Evolutionary conservation across 2,888 invertebrate species (phyloP), one percentile per base, ranked within the genome.

Genomic region (Macrophya alboannulata): DNA sequence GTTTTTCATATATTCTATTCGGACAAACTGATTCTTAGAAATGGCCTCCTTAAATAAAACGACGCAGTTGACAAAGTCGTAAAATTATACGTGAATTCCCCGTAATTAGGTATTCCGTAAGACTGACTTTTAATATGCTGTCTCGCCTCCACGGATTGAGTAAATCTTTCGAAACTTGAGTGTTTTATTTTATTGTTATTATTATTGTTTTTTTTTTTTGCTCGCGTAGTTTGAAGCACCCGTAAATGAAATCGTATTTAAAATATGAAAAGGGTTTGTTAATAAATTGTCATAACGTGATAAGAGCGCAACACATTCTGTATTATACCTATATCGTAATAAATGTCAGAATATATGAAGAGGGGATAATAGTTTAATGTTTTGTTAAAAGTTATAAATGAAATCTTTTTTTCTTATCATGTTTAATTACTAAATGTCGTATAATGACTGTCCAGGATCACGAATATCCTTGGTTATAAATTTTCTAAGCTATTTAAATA

Each of bases 401-500:
- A 55, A n/a, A 9, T 48, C 4, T 48, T 48, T 12, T 48, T 48
- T 17, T 37, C 15, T 68, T 68, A 31, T 17, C 17, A 37, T 68
- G 68, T 68, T 68, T 37, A 37, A 37, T 68, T 62, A 31, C 3
- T 68, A 17, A 68, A 68, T 68, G 37, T 68, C 68, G 37, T 68
- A 12, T 68, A 37, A 68, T 68, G 68, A 68, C 6, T 37, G 5
- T 37, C 25, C 68, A 68, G 68, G 68, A 68, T 68, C 31, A 37
- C 68, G 3, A 68, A 74, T 74, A 45, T 74, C 72, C 17, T 74
- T 45, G 72, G 17, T 31, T 17, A 45, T 6, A 21, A 74, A 45
- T 74, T 74, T 74, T 74, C 72, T 45, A 74, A 74, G 72, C 72
- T 45, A 74, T 74, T 74, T 74, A 45, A 43, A 74, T 74, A 74